Base-by-base conservation (phyloP, 2,888 invertebrate species). In the Erebia aethiops region DNA sequence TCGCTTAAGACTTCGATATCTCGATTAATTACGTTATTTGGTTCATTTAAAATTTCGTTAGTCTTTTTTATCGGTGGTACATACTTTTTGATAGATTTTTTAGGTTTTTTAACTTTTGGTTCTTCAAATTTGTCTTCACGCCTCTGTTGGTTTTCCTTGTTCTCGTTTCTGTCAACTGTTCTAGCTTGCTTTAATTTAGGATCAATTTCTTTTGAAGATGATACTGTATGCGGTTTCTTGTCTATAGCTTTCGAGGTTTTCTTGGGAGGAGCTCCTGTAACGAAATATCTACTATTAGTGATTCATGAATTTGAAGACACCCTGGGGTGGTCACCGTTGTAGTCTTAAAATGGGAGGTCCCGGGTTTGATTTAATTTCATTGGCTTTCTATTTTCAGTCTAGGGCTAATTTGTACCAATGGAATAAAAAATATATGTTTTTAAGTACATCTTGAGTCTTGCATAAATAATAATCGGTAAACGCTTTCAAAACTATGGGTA, bases 61-160 rank as follows among this genome's bases (percentile, higher is more conserved):
- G 58, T 41, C 5, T 58, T 58, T 58, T 58, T 58, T n/a, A 41
- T 58, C 58, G 58, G 58, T 1, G 58, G 58, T 9, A 41, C 26
- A 2, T 58, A 41, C 41, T 58, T 58, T 16, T 52, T 52, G 16
- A 9, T 52, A 5, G 52, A 16, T n/a, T 41, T 56, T 21, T 56
- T 56, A 10, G 11, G 58, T 41, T 41, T 58, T 8, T 58, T 10
- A 9, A 35, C 35, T 58, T 41, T 9, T 52, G 16, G 58, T 41
- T 58, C n/a, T 41, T 41, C 4, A 13, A 21, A 13, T 58, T 58
- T n/a, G 9, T 16, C 18, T 16, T 54, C 54, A 1, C 9, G 9
- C 9, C 9, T 58, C 9, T 7, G n/a, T 41, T 41, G 58, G 1
- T n/a, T 41, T 41, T 41, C 41, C 41, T 41, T 58, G 8, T 35